Evolutionary conservation across 2,888 invertebrate genomes (phyloP), one percentile per base, ranked within the genome.

Genomic region (Timema cristinae): DNA sequence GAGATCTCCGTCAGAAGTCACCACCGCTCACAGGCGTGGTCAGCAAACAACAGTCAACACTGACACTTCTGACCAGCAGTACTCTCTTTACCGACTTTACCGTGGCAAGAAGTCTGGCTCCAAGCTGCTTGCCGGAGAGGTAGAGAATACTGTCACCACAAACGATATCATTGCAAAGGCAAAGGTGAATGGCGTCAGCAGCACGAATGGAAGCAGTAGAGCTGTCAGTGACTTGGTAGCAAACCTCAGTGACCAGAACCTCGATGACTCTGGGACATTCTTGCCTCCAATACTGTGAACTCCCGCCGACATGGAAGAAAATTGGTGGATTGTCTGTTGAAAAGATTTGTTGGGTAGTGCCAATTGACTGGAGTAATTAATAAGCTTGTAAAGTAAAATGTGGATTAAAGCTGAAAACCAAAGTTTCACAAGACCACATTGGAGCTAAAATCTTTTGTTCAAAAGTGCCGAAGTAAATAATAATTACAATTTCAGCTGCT

Each of bases 261-360:
- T 87, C 76, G 87, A 88, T 79, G 87, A 88, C 80, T 87, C 88
- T 67, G 88, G 87, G 75, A 87, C 87, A 67, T 88, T 88, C 80
- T 81, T 89, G 77, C 88, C 88, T 66, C 87, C 88, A 73, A 87
- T 88, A 79, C 85, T 88, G 79, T 88, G 84, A 85, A 50, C 15
- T 48, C 32, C 32, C 32, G 32, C 32, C 32, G 32, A 32, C 32
- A 32, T 2, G 32, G 32, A 32, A 32, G 32, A 32, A 32, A 32
- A 32, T 32, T 32, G 32, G 32, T 32, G 32, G 32, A 32, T 32
- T 32, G 32, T 4, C 32, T 32, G 32, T 32, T 32, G 32, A 32
- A 32, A 32, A 32, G 32, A 32, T 32, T 32, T 32, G 32, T 32
- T 32, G 32, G 32, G 32, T 32, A 32, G 32, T 32, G 32, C 32